Evolutionary conservation across 1,140 invertebrate genomes (phyloP), one percentile per base, ranked within the genome.

Genomic region (Theocolax elegans): DNA sequence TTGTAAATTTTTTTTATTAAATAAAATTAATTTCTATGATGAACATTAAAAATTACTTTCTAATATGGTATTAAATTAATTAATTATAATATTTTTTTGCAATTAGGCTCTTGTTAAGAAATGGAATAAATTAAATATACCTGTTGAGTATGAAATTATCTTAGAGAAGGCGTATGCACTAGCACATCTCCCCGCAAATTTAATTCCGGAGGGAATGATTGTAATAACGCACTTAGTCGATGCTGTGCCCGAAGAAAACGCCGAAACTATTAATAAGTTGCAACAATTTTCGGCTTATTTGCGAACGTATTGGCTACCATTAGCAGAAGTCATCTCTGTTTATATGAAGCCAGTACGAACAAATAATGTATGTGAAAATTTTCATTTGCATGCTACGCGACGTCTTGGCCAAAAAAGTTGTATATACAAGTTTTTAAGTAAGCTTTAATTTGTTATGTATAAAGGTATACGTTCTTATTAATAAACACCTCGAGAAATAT

Each of bases 311-410:
- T 49, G 46, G 46, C 4, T 21, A 6, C 46, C 46, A 1, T 13
- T 49, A 21, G 4, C n/a, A 21, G 46, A 49, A 7, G 6, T 49
- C 7, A 3, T 49, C 3, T 49, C 46, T 49, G 46, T 49, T 21
- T 49, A 23, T 19, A 19, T 8, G 21, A 21, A 23, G 23, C 21
- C 19, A 21, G 15, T 23, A 21, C 17, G 21, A 3, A 49, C 46
- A 21, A 49, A 49, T 13, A 49, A 49, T 49, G 23, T 21, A 7
- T 49, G 46, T 13, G 46, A 49, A 49, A 49, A 49, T n/a, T 49
- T 49, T 21, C 46, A 49, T 13, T 6, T 19, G 17, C 42, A 46
- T 17, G 42, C 42, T n/a, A n/a, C n/a, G n/a, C n/a, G n/a, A n/a
- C n/a, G n/a, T n/a, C n/a, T n/a, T n/a, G n/a, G n/a, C n/a, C n/a